phyloP scores from a whole-genome alignment of 2,797 vertebrate species.

The Varecia variegata region DNA sequence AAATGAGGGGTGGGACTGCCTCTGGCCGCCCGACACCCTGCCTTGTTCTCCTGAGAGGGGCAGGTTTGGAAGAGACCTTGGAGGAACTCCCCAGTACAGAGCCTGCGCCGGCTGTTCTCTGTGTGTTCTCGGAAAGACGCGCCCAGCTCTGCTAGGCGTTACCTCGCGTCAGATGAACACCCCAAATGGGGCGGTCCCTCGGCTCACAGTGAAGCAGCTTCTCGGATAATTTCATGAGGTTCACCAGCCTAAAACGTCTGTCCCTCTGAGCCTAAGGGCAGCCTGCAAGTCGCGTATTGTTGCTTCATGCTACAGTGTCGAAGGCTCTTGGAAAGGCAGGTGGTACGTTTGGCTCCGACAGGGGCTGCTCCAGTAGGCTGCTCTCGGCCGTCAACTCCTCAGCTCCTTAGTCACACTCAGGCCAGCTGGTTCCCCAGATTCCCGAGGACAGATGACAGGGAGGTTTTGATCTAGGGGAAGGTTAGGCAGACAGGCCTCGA shows the following conservation, averaged over 20 bases:
- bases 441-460: not conserved
- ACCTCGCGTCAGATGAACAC: not conserved
- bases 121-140: not conserved
- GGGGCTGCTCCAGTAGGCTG: too few species aligned
- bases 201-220: not conserved
- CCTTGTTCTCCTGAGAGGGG: not conserved
- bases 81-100: not conserved
- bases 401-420: not conserved
- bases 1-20: not conserved
- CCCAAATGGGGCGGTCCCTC: not conserved
- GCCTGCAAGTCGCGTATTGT: too few species aligned
- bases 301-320: not conserved
- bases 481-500: not conserved
- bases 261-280: not conserved
- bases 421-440: not conserved
- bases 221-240: not conserved
- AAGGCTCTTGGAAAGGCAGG: not conserved
- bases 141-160: not conserved
- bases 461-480: not conserved
- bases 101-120: fast-evolving
- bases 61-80: not conserved
- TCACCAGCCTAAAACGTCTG: too few species aligned
- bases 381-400: not conserved
- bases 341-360: not conserved
- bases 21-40: too few species aligned